Evolutionary conservation across 2,797 vertebrate genomes (phyloP).

Genomic region (Sebastes minor): DNA sequence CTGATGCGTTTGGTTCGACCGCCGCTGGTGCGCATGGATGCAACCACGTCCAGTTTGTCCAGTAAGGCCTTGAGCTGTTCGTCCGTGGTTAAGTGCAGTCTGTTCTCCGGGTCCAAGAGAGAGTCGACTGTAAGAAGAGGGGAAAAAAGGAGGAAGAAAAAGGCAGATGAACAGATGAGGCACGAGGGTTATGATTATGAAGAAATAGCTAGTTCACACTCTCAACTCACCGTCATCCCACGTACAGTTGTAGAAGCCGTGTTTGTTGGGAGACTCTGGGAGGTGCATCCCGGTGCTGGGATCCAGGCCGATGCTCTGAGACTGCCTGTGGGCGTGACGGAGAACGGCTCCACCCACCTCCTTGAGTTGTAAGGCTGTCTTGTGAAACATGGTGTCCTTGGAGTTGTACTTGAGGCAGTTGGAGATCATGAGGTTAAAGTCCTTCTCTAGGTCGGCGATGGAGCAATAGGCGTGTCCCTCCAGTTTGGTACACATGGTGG

Average conservation of each 20-base stretch:
- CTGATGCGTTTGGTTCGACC: conserved; percentile 93
- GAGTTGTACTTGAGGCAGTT: conserved; percentile 99
- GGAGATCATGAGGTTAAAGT: conserved; percentile 97
- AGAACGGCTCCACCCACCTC: conserved; percentile 94
- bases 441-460: conserved; percentile 92
- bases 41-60: conserved; percentile 93
- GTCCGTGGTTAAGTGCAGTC: conserved; percentile 90
- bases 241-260: conserved; percentile 92
- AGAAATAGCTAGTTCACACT: neutral
- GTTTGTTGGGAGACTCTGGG: conserved; percentile 88
- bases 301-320: conserved; percentile 93
- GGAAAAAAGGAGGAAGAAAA: neutral
- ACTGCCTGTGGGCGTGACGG: conserved; percentile 92
- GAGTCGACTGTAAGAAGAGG: conserved; percentile 88
- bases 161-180: neutral
- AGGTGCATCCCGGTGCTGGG: conserved; percentile 91
- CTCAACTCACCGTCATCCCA: conserved; percentile 94
- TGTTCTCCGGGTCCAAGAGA: conserved; percentile 90
- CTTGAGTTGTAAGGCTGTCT: conserved; percentile 90
- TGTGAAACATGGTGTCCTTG: conserved; percentile 98
- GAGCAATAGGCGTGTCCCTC: conserved; percentile 94
- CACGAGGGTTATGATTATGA: neutral
- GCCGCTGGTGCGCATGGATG: conserved; percentile 90
- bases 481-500: conserved; percentile 94
- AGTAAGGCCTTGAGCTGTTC: conserved; percentile 94